Evolutionary conservation across 2,888 invertebrate genomes (phyloP), one percentile per base, ranked within the genome.

Genomic region (Chloroclystis v-ata): DNA sequence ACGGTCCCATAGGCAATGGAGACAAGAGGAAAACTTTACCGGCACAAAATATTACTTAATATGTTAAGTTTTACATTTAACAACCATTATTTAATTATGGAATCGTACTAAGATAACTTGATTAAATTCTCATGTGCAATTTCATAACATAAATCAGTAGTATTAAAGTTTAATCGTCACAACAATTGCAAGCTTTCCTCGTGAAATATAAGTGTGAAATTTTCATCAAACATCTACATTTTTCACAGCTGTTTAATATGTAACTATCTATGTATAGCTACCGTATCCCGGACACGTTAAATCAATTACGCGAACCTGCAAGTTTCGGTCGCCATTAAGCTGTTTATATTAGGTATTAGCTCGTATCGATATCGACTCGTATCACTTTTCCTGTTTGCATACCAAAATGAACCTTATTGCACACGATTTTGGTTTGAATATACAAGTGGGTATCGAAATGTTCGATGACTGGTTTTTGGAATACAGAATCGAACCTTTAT

Each of bases 261-360:
- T 5, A 20, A 20, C 20, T 20, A 20, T 20, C 20, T 20, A 20
- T 4, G 2, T 20, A 20, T 20, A 24, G 6, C 20, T 16, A 35
- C 59, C 65, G 60, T 47, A 65, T 63, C 57, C 51, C 59, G 56
- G 56, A 71, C 63, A 67, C 58, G 60, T 63, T 65, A 69, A 75
- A 76, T 74, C 68, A 75, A 77, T 75, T 72, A 72, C 62, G 63
- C 53, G 58, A 59, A 69, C 68, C 65, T 65, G 67, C 67, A 71
- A 72, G 70, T 72, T 76, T 69, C 59, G 60, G 68, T 63, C 67
- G 65, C 67, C 75, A 69, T 74, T 69, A 63, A 71, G 64, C 66
- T 69, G 64, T 68, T 67, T 72, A 70, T 69, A 60, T 70, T 67
- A 70, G 62, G 61, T 63, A 69, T 70, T 67, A 70, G 61, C 57